These are phyloP conservation scores for Sympetrum striolatum DNA, from an alignment of 2,888 invertebrate species.

Conservation along the genomic window DNA sequence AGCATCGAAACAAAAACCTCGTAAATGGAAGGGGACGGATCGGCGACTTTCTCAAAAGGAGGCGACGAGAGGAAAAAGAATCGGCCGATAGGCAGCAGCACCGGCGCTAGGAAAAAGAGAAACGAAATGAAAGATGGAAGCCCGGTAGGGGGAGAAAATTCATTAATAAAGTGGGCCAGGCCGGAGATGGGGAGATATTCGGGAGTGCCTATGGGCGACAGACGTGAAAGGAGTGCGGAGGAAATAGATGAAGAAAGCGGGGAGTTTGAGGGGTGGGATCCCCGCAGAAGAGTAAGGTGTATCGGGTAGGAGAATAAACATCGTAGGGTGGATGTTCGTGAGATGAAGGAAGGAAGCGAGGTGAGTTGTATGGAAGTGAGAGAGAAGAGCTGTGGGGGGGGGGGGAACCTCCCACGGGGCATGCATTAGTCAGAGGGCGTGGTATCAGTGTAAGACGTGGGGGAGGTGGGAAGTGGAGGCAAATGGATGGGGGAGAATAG, in stretches of 20 bases:
- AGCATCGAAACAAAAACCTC: no score
- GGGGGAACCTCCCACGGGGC: not conserved
- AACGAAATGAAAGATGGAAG: not conserved
- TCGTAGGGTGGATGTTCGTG: not conserved
- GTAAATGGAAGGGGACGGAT: not conserved
- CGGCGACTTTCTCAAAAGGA: not conserved
- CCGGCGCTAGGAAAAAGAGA: not conserved
- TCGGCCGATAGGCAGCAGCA: not conserved
- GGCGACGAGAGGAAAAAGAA: not conserved
- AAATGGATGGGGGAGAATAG: not conserved
- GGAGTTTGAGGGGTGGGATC: not conserved
- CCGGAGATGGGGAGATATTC: not conserved
- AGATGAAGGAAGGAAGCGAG: not conserved
- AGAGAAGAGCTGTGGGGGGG: not conserved
- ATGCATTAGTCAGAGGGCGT: constrained; percentile 21
- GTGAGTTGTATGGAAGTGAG: not conserved
- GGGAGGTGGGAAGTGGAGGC: not conserved
- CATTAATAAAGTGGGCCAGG: not conserved
- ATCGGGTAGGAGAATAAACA: not conserved
- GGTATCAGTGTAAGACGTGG: not conserved
- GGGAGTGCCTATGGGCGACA: not conserved
- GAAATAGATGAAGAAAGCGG: not conserved
- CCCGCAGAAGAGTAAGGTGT: not conserved
- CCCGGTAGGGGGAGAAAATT: not conserved
- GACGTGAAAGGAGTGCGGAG: not conserved